Conservation (phyloP, 2,113 vertebrate genomes). For the Oryzias melastigma region DNA sequence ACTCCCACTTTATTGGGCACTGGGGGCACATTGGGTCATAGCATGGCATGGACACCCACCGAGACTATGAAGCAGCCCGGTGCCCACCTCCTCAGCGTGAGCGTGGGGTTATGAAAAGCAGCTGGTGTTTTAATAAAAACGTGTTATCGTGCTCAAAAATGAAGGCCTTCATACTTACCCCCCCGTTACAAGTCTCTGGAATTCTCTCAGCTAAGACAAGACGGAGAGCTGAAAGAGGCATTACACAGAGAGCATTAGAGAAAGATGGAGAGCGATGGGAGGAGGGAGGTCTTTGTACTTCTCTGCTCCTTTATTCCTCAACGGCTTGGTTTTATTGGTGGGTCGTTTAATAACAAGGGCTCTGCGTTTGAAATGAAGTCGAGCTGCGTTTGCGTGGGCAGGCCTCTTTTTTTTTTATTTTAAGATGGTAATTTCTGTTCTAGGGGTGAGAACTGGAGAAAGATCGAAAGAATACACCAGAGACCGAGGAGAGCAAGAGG, state of each 20-base stretch:
- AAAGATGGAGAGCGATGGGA: conserved; percentile 47
- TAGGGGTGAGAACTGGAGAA: conserved; percentile 56
- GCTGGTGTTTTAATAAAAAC: conserved; percentile 72
- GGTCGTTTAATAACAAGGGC: conserved; percentile 79
- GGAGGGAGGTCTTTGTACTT: conserved; percentile 70
- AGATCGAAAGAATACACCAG: conserved; percentile 33
- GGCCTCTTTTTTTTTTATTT: conserved; percentile 67
- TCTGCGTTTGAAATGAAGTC: conserved; percentile 74
- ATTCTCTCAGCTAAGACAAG: conserved; percentile 56
- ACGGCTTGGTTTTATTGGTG: conserved; percentile 77
- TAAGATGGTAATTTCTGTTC: conserved; percentile 74
- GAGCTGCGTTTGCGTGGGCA: conserved; percentile 70
- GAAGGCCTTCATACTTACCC: conserved; percentile 40
- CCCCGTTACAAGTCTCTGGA: conserved; percentile 60
- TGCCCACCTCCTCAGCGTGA: conserved; percentile 74
- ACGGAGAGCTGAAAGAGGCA: conserved; percentile 61
- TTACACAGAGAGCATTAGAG: conserved; percentile 66
- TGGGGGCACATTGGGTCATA: conserved; percentile 79
- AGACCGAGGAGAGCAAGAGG: conserved; percentile 39
- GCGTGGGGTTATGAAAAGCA: conserved; percentile 76
- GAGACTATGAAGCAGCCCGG: conserved; percentile 37
- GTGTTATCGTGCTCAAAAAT: conserved; percentile 76
- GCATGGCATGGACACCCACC: conserved; percentile 64
- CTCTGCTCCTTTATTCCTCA: conserved; percentile 72
- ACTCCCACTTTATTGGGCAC: conserved; percentile 81